phyloP scores from a whole-genome alignment of 2,113 vertebrate genomes.

The Paradoxurus hermaphroditus region DNA sequence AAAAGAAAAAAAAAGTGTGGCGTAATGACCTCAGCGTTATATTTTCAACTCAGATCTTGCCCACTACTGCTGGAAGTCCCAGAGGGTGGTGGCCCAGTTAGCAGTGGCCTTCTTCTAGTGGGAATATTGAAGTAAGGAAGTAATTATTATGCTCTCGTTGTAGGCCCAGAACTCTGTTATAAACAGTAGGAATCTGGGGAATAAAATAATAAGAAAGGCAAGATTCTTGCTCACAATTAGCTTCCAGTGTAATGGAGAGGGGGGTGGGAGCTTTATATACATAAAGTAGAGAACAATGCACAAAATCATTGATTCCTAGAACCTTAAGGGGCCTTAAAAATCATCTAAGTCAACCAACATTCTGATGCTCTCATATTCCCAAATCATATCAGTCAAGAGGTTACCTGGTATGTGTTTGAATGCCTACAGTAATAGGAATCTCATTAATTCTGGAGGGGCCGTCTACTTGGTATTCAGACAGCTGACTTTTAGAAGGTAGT shows the following conservation, averaged over 20 bases:
- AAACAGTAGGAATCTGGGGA: not conserved
- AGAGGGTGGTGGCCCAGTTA: conserved; percentile 9
- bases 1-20: conserved; percentile 1
- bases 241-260: not conserved
- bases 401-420: conserved; percentile 28
- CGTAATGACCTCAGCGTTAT: not conserved
- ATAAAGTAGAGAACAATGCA: not conserved
- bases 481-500: conserved; percentile 7
- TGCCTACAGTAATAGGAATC: not conserved
- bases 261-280: not conserved
- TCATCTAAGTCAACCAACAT: not conserved
- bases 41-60: conserved; percentile 36
- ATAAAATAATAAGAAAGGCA: conserved; percentile 30
- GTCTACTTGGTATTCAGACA: not conserved
- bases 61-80: conserved; percentile 16
- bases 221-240: conserved; percentile 18
- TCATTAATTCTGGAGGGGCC: not conserved
- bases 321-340: not conserved
- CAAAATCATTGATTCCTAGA: conserved; percentile 5
- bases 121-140: conserved; percentile 34
- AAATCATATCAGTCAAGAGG: not conserved
- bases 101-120: conserved; percentile 7
- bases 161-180: not conserved
- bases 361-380: conserved; percentile 22
- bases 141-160: conserved; percentile 19